Evolutionary conservation across 2,888 invertebrate species (phyloP).

Genomic region (Alcis repandata): DNA sequence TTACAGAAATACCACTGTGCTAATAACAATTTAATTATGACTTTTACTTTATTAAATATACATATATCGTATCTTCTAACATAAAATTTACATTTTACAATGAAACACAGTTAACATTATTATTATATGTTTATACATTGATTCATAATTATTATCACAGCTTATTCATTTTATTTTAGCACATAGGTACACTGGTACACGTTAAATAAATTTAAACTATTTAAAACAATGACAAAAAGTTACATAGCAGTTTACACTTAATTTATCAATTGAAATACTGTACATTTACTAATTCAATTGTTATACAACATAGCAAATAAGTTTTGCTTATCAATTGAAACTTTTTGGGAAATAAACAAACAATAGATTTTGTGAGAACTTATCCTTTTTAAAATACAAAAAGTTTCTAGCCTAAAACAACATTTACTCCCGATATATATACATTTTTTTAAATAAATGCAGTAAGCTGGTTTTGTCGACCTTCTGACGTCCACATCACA

Average conservation of each 20-base stretch:
- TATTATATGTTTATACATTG: background rate
- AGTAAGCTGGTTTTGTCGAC: conserved; percentile 27
- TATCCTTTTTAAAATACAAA: background rate
- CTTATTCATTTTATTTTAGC: conserved; percentile 12
- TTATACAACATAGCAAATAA: background rate
- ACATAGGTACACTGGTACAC: background rate
- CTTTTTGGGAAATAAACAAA: too few species aligned
- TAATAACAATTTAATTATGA: background rate
- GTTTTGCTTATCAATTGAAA: background rate
- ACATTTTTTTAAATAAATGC: conserved; percentile 21
- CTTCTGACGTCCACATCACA: background rate
- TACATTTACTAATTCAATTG: background rate
- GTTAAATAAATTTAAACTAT: background rate
- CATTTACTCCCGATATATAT: background rate
- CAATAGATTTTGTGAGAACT: too few species aligned
- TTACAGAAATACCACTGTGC: too few species aligned
- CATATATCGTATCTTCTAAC: background rate
- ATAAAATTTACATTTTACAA: background rate
- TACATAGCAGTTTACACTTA: background rate
- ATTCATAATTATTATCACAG: conserved; percentile 26
- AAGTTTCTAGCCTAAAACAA: background rate
- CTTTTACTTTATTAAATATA: background rate
- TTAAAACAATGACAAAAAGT: background rate
- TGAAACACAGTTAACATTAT: background rate
- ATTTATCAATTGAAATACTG: background rate